Conservation (phyloP, 2,888 invertebrate species). For the Drosophila infuscata region DNA sequence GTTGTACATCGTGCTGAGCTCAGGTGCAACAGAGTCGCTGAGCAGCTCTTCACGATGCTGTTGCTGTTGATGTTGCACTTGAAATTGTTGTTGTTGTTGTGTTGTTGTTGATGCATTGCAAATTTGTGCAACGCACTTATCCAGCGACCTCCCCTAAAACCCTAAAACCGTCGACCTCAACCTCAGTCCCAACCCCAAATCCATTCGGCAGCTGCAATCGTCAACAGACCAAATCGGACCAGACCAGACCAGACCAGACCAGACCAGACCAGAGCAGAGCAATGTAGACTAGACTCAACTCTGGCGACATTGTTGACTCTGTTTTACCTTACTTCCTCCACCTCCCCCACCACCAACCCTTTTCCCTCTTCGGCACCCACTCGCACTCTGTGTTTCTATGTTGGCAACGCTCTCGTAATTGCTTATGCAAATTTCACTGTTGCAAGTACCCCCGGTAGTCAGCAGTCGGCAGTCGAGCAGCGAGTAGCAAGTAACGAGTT, state of each 20-base stretch:
- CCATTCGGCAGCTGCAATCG: not conserved
- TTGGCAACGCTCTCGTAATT: conserved; percentile 67
- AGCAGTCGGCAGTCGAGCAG: conserved; percentile 1
- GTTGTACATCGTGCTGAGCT: not conserved
- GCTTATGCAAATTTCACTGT: conserved; percentile 78
- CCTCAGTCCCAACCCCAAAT: not conserved
- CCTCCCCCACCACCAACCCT: not conserved
- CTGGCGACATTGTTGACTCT: conserved; percentile 40
- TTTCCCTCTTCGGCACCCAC: too few relatives aligned
- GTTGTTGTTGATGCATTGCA: conserved; percentile 49
- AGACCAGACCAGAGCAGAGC: not conserved
- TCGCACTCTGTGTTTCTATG: conserved; percentile 12
- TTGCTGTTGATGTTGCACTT: conserved; percentile 27
- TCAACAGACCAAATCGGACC: conserved; percentile 16
- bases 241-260: not conserved
- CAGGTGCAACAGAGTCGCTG: conserved; percentile 22
- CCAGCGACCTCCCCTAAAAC: conserved; percentile 11
- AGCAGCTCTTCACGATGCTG: not conserved
- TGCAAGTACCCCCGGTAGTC: conserved; percentile 40
- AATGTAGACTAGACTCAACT: conserved; percentile 15
- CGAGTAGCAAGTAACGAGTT: not conserved
- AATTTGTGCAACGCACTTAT: conserved; percentile 57
- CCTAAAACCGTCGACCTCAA: conserved; percentile 5
- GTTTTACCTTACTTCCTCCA: not conserved
- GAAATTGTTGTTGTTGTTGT: conserved; percentile 25